These are phyloP conservation scores for Ariolimax columbianus DNA, from an alignment of 2,888 invertebrate genomes.

Conservation along the genomic window DNA sequence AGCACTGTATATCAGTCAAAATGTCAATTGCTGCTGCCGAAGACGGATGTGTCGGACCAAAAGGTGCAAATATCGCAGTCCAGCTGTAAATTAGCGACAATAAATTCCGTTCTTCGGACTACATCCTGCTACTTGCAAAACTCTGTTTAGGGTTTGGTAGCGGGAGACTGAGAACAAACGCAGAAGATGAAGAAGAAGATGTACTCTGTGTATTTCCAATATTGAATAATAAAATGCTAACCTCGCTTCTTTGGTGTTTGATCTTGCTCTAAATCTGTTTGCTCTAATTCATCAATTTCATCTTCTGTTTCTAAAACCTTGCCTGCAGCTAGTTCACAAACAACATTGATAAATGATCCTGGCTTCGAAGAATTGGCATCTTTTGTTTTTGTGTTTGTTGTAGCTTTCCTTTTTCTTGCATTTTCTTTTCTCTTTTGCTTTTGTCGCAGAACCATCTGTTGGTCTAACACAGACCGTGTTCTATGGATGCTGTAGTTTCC, in stretches of 20 bases:
- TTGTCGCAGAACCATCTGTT: too few species aligned
- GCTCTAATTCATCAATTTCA: neutral
- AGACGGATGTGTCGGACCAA: too few species aligned
- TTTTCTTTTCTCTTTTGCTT: neutral
- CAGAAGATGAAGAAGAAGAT: too few species aligned
- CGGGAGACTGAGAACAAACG: too few species aligned
- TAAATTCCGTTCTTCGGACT: too few species aligned
- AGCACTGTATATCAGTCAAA: too few species aligned
- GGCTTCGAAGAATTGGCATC: neutral
- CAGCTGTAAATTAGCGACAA: too few species aligned
- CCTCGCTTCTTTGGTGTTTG: neutral
- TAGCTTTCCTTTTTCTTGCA: neutral
- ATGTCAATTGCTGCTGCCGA: too few species aligned
- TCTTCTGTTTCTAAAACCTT: neutral
- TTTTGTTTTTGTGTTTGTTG: neutral
- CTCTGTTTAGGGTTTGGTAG: too few species aligned
- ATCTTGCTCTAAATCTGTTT: neutral
- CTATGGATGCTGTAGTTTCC: neutral
- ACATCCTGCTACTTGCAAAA: too few species aligned
- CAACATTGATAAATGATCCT: neutral
- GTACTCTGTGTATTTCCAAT: too few species aligned
- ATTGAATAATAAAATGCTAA: neutral
- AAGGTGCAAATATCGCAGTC: too few species aligned
- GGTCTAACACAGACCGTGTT: neutral
- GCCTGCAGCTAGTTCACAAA: neutral